phyloP scores from a whole-genome alignment of 2,113 vertebrate genomes.

The Pseudopipra pipra region DNA sequence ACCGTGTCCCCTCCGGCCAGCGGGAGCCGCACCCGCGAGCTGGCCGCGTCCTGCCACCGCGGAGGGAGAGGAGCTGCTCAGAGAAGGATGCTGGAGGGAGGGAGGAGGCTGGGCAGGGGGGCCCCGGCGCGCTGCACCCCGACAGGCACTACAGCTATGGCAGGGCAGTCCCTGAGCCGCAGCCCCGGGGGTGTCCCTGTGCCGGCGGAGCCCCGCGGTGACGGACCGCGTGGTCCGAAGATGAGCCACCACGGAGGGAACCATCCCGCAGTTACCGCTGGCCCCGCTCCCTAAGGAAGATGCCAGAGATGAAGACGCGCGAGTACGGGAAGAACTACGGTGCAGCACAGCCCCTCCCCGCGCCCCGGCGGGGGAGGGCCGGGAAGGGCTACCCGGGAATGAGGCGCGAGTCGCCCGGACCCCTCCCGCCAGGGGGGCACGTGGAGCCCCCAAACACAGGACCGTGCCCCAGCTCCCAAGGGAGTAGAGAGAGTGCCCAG shows the following conservation, averaged over 20 bases:
- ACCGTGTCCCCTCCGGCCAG: not conserved
- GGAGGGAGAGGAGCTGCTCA: slow-evolving; percentile 14
- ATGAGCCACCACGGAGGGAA: not conserved
- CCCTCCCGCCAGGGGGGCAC: not conserved
- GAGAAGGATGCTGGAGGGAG: not conserved
- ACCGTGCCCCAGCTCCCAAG: not conserved
- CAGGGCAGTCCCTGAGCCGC: not conserved
- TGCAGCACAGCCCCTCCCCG: not conserved
- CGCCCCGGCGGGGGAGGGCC: not conserved
- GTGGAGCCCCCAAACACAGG: not conserved
- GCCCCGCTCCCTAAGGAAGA: slow-evolving; percentile 20
- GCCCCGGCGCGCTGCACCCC: not conserved
- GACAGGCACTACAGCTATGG: not conserved
- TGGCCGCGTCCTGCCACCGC: not conserved
- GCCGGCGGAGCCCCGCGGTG: not conserved
- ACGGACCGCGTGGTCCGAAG: accelerated
- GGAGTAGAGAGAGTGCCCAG: not conserved
- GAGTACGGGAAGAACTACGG: slow-evolving; percentile 28
- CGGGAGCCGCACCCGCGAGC: not conserved
- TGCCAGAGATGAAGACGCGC: slow-evolving; percentile 33
- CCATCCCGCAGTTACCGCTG: not conserved
- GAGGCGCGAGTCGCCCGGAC: not conserved
- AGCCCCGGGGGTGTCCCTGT: not conserved
- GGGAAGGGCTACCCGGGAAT: not conserved
- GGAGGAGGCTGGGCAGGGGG: not conserved